Evolutionary conservation across 35 echinoderm and acorn worm species (phyloP).

Genomic region (Ophioderma brevispina): DNA sequence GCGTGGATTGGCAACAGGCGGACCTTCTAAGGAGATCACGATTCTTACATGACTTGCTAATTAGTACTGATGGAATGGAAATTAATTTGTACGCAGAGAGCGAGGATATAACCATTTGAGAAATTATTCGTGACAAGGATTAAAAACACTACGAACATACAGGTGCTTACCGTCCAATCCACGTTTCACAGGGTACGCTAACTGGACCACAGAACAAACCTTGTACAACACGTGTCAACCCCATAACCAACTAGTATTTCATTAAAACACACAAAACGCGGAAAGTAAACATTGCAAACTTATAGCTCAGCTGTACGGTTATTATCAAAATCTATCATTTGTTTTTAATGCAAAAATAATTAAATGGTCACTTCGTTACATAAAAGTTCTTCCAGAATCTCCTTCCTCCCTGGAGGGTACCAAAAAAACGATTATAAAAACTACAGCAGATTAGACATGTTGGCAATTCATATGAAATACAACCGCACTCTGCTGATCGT

Average conservation of each 20-base stretch:
- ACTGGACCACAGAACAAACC: too few relatives aligned
- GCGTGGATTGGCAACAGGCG: too few relatives aligned
- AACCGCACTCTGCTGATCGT: conserved; percentile 47
- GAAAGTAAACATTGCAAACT: conserved; percentile 58
- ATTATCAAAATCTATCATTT: conserved; percentile 53
- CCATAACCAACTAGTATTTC: conserved; percentile 40
- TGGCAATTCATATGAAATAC: conserved; percentile 55
- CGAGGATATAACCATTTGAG: too few relatives aligned
- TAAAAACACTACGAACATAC: too few relatives aligned
- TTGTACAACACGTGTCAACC: not conserved
- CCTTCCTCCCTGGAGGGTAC: conserved; percentile 17
- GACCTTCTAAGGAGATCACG: too few relatives aligned
- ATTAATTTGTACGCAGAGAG: too few relatives aligned
- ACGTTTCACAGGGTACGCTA: too few relatives aligned
- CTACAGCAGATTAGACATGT: conserved; percentile 42
- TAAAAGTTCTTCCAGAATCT: not conserved
- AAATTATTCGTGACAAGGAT: too few relatives aligned
- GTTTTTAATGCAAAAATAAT: conserved; percentile 15
- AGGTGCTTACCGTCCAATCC: too few relatives aligned
- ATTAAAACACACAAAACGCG: conserved; percentile 88
- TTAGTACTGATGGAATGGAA: too few relatives aligned
- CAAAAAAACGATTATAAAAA: not conserved
- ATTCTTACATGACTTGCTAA: too few relatives aligned
- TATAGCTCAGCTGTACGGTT: conserved; percentile 70
- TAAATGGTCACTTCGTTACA: not conserved